Conservation (phyloP, 2,113 vertebrate genomes). For the cat (Felis catus) region DNA sequence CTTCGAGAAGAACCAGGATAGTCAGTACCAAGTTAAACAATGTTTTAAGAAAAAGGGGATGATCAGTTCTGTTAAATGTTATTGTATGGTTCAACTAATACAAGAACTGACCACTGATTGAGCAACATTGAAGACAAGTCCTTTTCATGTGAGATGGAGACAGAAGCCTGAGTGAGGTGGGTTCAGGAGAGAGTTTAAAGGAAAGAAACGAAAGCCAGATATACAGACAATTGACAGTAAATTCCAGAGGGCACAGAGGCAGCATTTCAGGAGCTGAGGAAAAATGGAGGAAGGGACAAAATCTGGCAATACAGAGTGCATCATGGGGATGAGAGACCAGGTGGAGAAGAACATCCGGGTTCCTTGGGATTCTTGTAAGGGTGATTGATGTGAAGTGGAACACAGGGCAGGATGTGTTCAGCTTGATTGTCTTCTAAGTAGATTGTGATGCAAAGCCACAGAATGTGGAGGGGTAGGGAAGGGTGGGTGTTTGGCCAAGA, state of each 20-base stretch:
- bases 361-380: background rate
- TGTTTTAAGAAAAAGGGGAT: background rate
- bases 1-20: background rate
- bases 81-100: background rate
- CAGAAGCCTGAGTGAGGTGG: background rate
- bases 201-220: background rate
- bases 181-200: background rate
- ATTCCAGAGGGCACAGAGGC: background rate
- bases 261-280: background rate
- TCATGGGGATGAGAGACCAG: background rate
- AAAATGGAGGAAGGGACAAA: background rate
- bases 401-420: background rate
- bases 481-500: background rate
- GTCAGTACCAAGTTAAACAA: background rate
- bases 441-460: background rate
- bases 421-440: background rate
- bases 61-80: background rate
- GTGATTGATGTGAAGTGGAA: background rate
- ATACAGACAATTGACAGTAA: background rate
- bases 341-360: background rate
- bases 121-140: background rate
- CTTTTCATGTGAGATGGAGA: background rate
- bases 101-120: background rate
- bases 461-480: background rate
- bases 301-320: background rate